A percentile compares a stretch with the other conserved stretches of the same genome.
phyloP scores from a whole-genome alignment of 2,888 invertebrate genomes.

The Leuctra nigra region DNA sequence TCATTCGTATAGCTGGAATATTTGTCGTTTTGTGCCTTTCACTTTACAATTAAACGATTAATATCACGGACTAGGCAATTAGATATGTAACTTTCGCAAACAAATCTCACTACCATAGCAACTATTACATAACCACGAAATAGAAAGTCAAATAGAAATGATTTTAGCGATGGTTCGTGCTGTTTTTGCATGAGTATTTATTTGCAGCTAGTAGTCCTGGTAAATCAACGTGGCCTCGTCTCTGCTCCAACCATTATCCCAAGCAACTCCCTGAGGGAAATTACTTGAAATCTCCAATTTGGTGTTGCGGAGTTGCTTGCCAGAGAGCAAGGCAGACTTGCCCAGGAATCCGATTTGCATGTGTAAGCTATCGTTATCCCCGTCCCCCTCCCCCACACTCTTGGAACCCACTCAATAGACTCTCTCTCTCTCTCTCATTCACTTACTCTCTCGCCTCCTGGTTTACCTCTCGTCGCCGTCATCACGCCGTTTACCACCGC shows the following conservation, averaged over 20 bases:
- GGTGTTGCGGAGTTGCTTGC: conserved; percentile 12
- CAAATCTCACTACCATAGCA: too few species aligned
- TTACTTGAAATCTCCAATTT: conserved; percentile 16
- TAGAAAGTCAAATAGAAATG: too few species aligned
- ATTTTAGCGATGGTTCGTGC: too few species aligned
- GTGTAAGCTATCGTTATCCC: conserved; percentile 14
- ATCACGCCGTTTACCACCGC: conserved; percentile 1
- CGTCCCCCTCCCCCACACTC: not conserved
- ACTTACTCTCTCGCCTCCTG: not conserved
- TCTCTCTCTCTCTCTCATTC: too few species aligned
- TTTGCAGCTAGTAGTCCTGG: too few species aligned
- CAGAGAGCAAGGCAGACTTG: not conserved
- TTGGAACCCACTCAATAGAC: not conserved
- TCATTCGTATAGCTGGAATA: too few species aligned
- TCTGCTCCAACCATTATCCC: conserved; percentile 2
- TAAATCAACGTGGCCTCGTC: conserved; percentile 8
- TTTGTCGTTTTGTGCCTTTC: too few species aligned
- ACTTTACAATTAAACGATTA: too few species aligned
- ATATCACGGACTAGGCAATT: too few species aligned
- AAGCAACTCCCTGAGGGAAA: conserved; percentile 4
- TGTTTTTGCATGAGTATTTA: too few species aligned
- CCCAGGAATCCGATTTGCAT: conserved; percentile 15
- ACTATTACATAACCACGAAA: too few species aligned
- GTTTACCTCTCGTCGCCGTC: conserved; percentile 1
- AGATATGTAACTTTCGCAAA: too few species aligned